Conservation (phyloP, 2,888 invertebrate species). For the Villa cingulata region DNA sequence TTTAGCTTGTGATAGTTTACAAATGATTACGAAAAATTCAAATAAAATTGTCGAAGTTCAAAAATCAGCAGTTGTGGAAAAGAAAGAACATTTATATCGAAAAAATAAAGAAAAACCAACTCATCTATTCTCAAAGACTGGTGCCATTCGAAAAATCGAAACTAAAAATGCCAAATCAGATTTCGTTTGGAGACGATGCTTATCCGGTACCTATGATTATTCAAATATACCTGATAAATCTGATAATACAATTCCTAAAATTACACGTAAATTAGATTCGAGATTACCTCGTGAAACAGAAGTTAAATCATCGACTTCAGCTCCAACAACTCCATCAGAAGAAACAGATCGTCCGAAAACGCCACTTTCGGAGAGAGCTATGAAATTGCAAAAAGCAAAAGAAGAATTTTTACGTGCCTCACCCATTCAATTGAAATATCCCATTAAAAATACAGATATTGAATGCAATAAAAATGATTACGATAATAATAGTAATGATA, state of each 20-base stretch:
- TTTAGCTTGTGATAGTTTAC: constrained; percentile 30
- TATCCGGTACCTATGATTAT: constrained; percentile 9
- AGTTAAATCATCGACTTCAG: constrained; percentile 14
- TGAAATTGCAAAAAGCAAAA: constrained; percentile 53
- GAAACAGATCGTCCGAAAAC: constrained; percentile 22
- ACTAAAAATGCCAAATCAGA: constrained; percentile 17
- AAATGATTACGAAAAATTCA: constrained; percentile 18
- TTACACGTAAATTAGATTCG: constrained; percentile 28
- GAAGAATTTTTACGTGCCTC: constrained; percentile 52
- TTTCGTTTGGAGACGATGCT: constrained; percentile 9
- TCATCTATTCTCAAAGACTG: constrained; percentile 13
- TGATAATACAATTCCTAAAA: constrained; percentile 30
- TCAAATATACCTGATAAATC: constrained; percentile 22
- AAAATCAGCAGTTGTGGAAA: neutral
- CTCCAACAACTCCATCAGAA: constrained; percentile 20
- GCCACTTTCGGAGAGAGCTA: constrained; percentile 38
- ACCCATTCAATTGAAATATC: constrained; percentile 3
- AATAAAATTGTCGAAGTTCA: neutral
- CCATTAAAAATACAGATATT: constrained; percentile 17
- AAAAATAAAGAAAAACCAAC: constrained; percentile 25
- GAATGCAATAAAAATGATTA: constrained; percentile 8
- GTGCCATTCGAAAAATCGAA: constrained; percentile 19
- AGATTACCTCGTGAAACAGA: constrained; percentile 24
- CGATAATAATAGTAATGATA: constrained; percentile 4
- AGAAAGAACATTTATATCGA: constrained; percentile 25